phyloP scores from a whole-genome alignment of 2,888 invertebrate genomes.

The Malacosoma neustria region DNA sequence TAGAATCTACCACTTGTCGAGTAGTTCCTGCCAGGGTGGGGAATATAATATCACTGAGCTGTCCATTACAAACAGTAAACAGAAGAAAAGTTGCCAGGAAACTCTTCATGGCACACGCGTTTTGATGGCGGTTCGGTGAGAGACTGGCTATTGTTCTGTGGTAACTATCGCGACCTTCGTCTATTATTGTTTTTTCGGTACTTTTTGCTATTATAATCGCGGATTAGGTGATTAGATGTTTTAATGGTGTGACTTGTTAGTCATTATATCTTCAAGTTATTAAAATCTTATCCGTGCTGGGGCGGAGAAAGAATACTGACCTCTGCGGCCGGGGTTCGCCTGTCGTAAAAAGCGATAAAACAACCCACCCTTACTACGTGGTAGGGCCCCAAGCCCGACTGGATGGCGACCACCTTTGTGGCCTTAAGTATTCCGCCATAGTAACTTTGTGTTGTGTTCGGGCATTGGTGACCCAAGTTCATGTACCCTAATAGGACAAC shows the following conservation, averaged over 20 bases:
- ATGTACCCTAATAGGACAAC: not conserved
- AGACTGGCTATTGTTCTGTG: not conserved
- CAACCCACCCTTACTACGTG: too few relatives aligned
- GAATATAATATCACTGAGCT: slow-evolving; percentile 16
- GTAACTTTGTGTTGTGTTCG: too few relatives aligned
- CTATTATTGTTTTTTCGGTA: not conserved
- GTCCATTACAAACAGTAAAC: slow-evolving; percentile 13
- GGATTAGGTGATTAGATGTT: too few relatives aligned
- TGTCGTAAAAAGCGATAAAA: too few relatives aligned
- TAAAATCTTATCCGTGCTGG: too few relatives aligned
- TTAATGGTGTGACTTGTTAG: too few relatives aligned
- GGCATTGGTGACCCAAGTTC: not conserved
- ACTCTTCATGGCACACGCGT: slow-evolving; percentile 18
- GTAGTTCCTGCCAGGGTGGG: slow-evolving; percentile 8
- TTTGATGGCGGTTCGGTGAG: slow-evolving; percentile 1
- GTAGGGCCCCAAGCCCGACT: too few relatives aligned
- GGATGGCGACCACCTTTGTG: too few relatives aligned
- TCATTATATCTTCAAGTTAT: too few relatives aligned
- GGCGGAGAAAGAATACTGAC: too few relatives aligned
- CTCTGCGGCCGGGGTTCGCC: too few relatives aligned
- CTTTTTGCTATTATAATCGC: not conserved
- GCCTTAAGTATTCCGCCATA: not conserved
- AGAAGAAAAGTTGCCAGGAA: slow-evolving; percentile 12
- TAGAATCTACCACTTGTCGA: slow-evolving; percentile 11
- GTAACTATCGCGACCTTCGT: slow-evolving; percentile 5